Conservation (phyloP, 2,888 invertebrate species). For the Sturmia bella region DNA sequence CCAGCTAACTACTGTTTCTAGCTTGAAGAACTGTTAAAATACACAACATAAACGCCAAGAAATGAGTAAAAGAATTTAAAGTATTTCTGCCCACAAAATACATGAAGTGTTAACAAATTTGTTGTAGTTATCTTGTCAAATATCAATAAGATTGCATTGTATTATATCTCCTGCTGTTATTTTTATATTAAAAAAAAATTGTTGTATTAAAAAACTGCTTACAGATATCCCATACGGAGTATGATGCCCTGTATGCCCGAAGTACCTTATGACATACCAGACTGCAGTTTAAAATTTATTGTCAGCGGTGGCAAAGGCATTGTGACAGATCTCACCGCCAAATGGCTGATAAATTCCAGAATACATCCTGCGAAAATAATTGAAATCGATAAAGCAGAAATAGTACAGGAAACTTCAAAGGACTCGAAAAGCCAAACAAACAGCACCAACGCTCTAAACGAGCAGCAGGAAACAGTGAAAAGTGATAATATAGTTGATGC, state of each 20-base stretch:
- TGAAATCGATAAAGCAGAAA: constrained; percentile 77
- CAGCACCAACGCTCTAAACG: not conserved
- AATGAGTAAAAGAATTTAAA: no score
- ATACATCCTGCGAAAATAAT: constrained; percentile 86
- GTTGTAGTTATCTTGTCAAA: no score
- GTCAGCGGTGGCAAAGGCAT: constrained; percentile 88
- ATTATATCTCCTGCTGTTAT: no score
- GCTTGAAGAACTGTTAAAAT: no score
- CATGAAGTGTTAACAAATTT: no score
- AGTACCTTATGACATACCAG: constrained; percentile 83
- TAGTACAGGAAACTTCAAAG: constrained; percentile 37
- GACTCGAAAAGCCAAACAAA: not conserved
- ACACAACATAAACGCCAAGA: no score
- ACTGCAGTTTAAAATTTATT: constrained; percentile 86
- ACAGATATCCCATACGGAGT: constrained; percentile 75
- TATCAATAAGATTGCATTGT: no score
- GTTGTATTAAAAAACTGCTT: constrained; percentile 16
- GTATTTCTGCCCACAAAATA: no score
- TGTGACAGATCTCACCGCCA: constrained; percentile 93
- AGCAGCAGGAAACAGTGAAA: constrained; percentile 59
- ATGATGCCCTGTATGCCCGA: constrained; percentile 82
- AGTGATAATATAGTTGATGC: constrained; percentile 1
- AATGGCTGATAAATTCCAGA: constrained; percentile 91
- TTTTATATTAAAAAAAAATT: not conserved
- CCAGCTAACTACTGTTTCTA: no score